These are phyloP conservation scores for Arctocebus calabarensis DNA, from an alignment of 2,797 vertebrate species.

Conservation along the genomic window DNA sequence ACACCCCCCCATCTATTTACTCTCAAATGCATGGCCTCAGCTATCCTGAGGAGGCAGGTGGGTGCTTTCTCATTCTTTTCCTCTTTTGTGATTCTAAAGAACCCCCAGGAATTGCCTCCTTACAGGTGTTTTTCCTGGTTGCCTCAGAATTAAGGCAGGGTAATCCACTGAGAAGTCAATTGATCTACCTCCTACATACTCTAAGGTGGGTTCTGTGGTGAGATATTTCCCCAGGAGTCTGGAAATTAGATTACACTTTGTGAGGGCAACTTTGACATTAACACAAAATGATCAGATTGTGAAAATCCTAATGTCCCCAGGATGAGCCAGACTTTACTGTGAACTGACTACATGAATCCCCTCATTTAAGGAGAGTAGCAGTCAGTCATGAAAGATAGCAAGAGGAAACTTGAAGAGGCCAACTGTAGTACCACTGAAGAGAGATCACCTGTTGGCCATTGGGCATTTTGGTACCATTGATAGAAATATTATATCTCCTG, in stretches of 20 bases:
- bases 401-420: neutral
- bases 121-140: too few relatives aligned
- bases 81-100: too few relatives aligned
- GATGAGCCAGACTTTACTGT: neutral
- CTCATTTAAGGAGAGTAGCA: neutral
- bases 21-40: too few relatives aligned
- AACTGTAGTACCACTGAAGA: neutral
- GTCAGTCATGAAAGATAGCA: neutral
- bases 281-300: neutral
- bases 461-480: too few relatives aligned
- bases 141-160: too few relatives aligned
- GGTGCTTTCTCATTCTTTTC: too few relatives aligned
- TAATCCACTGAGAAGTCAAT: too few relatives aligned
- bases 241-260: neutral
- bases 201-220: neutral
- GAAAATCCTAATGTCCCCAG: neutral
- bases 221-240: neutral
- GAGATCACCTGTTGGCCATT: neutral
- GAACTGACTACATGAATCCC: neutral
- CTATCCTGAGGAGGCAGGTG: too few relatives aligned
- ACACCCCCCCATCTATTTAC: too few relatives aligned
- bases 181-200: neutral
- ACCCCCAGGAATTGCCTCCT: too few relatives aligned
- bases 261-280: neutral
- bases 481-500: neutral